Evolutionary conservation across 2,113 vertebrate species (phyloP).

Genomic region (Nothobranchius furzeri): DNA sequence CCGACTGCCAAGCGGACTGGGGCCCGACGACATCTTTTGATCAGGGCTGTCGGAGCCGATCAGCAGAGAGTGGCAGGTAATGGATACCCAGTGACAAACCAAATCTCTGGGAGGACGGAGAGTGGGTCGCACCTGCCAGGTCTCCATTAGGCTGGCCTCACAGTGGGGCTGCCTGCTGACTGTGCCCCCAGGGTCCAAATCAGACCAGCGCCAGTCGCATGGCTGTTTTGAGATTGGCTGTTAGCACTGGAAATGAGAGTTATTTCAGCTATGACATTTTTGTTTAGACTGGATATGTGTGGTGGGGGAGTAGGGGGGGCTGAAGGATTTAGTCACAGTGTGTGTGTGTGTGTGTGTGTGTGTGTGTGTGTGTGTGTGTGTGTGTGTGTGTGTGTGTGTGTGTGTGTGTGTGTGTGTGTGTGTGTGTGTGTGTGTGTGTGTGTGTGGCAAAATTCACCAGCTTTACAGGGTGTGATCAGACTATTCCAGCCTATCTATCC

Average conservation of each 20-base stretch:
- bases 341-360: constrained; percentile 24
- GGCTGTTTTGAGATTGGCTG: constrained; percentile 94
- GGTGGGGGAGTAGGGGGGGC: constrained; percentile 32
- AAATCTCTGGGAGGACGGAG: constrained; percentile 98
- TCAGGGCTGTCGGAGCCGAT: constrained; percentile 99
- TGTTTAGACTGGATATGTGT: constrained; percentile 86
- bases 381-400: no score
- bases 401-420: no score
- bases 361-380: constrained; percentile 52
- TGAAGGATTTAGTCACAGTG: constrained; percentile 55
- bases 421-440: constrained; percentile 43
- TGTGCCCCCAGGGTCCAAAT: constrained; percentile 92
- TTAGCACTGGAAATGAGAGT: constrained; percentile 99
- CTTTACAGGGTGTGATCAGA: constrained; percentile 71
- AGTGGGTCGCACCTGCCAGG: constrained; percentile 98
- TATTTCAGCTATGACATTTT: constrained; percentile 98
- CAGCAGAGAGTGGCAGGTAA: constrained; percentile 99
- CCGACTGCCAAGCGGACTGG: constrained; percentile 95
- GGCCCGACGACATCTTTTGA: constrained; percentile 99
- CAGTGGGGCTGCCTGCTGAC: constrained; percentile 86
- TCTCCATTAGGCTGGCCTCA: constrained; percentile 96
- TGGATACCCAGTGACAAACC: constrained; percentile 99
- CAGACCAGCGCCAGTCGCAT: constrained; percentile 85
- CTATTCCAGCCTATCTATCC: constrained; percentile 29
- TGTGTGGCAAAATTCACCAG: constrained; percentile 34